Conservation (phyloP, 2,888 invertebrate genomes). For the Parasteatoda lunata region DNA sequence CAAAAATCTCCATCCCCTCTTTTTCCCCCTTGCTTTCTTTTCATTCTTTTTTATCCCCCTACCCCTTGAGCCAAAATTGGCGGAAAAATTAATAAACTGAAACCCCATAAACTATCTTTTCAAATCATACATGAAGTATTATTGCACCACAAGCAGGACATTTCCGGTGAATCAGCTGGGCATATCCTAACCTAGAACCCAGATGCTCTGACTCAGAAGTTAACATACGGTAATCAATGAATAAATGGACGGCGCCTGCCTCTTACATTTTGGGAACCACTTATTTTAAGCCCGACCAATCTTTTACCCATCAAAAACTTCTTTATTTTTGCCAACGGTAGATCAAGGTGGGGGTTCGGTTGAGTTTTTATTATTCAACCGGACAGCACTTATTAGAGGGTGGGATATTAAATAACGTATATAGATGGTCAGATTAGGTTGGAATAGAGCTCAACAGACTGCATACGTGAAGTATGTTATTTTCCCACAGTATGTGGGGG, state of each 20-base stretch:
- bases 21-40: too few species aligned
- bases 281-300: not conserved
- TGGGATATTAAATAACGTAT: not conserved
- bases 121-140: not conserved
- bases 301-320: not conserved
- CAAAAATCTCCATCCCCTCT: too few species aligned
- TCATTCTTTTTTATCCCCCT: too few species aligned
- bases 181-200: not conserved
- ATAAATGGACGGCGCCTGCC: not conserved
- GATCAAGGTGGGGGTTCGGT: not conserved
- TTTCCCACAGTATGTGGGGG: not conserved
- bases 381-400: not conserved
- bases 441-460: not conserved
- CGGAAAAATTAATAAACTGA: too few species aligned
- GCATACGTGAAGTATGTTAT: not conserved
- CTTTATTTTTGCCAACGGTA: too few species aligned
- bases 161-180: conserved; percentile 45
- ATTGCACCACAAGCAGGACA: not conserved
- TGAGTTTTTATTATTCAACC: not conserved
- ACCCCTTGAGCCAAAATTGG: too few species aligned
- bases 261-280: not conserved
- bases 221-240: conserved; percentile 3
- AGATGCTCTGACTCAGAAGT: not conserved
- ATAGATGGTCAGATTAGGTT: not conserved
- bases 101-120: too few species aligned